Evolutionary conservation across 2,113 vertebrate genomes (phyloP), one percentile per base, ranked within the genome.

Genomic region (Hemiprocne comata): DNA sequence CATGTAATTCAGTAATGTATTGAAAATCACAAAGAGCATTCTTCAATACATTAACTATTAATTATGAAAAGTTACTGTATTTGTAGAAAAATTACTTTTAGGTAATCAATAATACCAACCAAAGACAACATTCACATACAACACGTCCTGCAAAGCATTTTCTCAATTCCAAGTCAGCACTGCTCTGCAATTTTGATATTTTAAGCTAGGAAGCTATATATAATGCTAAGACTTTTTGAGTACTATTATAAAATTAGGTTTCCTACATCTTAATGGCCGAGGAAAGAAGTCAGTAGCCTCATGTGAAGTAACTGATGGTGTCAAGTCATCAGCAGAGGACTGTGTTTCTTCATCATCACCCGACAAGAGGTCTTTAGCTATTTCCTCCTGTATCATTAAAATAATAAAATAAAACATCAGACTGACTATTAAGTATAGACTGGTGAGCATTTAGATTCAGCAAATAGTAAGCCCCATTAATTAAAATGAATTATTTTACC

Each of bases 341-440:
- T 99, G 99, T 10, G 99, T 99, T 98, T 99, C 99, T 96, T 99
- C 99, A 82, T 99, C 99, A 94, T 99, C 99, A 55, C 99, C 99
- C 6, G 99, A 99, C 78, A 99, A 92, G 40, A 99, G 97, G 93
- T 99, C 99, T 98, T 99, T 99, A 48, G 99, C 99, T 87, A 99
- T 99, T 97, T 99, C 99, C 96, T 99, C 99, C 99, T 99, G 51
- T n/a, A 69, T 73, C 29, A 67, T 85, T 7, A 74, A 44, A 64
- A 96, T 66, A 60, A 84, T 19, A 73, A 31, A 66, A 90, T 42
- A 24, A 21, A 28, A 38, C 24, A 24, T 54, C 48, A 38, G 48
- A 38, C 50, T 80, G 51, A 76, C 31, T 38, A 67, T 31, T 57
- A 72, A 55, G 40, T 38, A 48, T 31, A 65, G 19, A 20, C 24